Evolutionary conservation across 2,888 invertebrate genomes (phyloP), one percentile per base, ranked within the genome.

Genomic region (Galerucella calmariensis): DNA sequence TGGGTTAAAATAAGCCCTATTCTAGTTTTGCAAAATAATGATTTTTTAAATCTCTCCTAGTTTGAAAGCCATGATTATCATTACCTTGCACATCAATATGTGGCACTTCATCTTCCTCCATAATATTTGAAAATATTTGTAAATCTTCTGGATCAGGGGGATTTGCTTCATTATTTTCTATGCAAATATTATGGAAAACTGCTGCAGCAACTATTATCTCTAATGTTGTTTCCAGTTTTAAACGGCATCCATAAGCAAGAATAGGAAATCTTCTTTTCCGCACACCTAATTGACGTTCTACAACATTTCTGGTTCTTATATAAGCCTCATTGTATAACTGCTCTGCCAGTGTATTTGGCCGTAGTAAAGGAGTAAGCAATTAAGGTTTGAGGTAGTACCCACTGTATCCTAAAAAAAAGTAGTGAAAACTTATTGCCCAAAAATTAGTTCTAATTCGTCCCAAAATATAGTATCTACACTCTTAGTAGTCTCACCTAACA

Each of bases 261-360:
- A 76, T 70, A 16, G 78, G 79, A 75, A 81, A 81, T 62, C 78
- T 63, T 44, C 73, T 27, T 72, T 81, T 80, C 79, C 79, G 80
- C 12, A 78, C 68, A 4, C 79, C 79, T 67, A 79, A 67, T 11
- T 16, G 27, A 51, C 74, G 73, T 71, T 81, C 77, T 12, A 81
- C 70, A 11, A 63, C 44, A 63, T 79, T 75, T 61, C 78, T 35
- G 27, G 78, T 80, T 68, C 78, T 67, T 24, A 80, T 79, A 51
- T 77, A 79, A 2, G 78, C 70, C 73, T 81, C 81, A 74, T 82
- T 82, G 68, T 73, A 82, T 6, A 78, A 70, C 35, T 72, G 46
- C 72, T 81, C 76, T 12, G 70, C 79, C 44, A 53, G 66, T 2
- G 68, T 77, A 35, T 10, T 51, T 44, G 81, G 79, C 62, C 79